A percentile compares a stretch with the other conserved stretches of the same genome.
phyloP scores from a whole-genome alignment of 1,140 invertebrate genomes.

The Drosophila persimilis region DNA sequence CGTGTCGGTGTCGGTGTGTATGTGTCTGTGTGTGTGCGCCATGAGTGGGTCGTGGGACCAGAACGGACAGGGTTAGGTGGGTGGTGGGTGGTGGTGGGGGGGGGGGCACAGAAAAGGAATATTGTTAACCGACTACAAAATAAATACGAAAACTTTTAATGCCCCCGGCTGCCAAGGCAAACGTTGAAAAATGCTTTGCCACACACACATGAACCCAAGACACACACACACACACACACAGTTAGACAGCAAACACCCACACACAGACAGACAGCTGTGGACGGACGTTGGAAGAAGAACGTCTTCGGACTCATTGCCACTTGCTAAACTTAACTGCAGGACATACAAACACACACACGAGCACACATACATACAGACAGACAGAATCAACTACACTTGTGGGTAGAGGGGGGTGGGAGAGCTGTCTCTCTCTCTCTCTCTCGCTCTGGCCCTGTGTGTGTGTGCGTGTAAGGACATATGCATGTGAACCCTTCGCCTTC shows the following conservation, averaged over 20 bases:
- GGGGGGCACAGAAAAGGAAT: slow-evolving; percentile 53
- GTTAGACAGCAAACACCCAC: slow-evolving; percentile 5
- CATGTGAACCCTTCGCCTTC: slow-evolving; percentile 63
- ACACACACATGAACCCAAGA: not conserved
- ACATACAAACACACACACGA: slow-evolving; percentile 34
- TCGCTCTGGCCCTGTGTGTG: slow-evolving; percentile 25
- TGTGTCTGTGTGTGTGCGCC: slow-evolving; percentile 10
- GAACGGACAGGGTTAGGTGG: slow-evolving; percentile 31
- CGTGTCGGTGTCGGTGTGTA: slow-evolving; percentile 36
- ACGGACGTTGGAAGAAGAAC: slow-evolving; percentile 59
- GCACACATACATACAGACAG: slow-evolving; percentile 28
- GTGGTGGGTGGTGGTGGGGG: not conserved
- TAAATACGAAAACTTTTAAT: slow-evolving; percentile 82
- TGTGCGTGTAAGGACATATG: slow-evolving; percentile 68
- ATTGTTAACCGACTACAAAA: slow-evolving; percentile 82
- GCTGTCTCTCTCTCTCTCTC: slow-evolving; percentile 18
- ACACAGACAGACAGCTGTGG: slow-evolving; percentile 28
- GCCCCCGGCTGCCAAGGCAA: slow-evolving; percentile 66
- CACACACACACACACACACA: slow-evolving; percentile 14
- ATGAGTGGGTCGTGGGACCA: slow-evolving; percentile 30
- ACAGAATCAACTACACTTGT: no score
- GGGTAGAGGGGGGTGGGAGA: not conserved
- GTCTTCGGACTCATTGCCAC: slow-evolving; percentile 81
- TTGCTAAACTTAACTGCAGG: slow-evolving; percentile 69
- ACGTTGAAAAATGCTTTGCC: slow-evolving; percentile 74